Conservation (phyloP, 2,888 invertebrate genomes). For the Coelopa pilipes region DNA sequence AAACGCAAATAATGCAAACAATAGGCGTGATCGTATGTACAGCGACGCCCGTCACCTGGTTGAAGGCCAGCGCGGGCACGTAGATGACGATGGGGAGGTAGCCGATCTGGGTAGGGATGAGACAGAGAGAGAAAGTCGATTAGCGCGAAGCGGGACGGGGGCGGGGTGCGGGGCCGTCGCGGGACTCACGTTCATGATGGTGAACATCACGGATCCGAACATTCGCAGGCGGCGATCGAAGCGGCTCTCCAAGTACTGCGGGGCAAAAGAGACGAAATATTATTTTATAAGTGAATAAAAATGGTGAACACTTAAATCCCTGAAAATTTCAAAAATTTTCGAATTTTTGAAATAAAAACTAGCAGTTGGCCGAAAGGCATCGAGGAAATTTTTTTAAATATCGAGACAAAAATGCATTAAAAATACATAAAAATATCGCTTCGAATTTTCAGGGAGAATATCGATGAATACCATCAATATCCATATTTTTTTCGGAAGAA, state of each 20-base stretch:
- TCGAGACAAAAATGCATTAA: background rate
- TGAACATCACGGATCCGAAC: slow-evolving; percentile 78
- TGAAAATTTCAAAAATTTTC: too few relatives aligned
- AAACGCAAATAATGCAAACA: slow-evolving; percentile 85
- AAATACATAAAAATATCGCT: too few relatives aligned
- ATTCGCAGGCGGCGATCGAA: slow-evolving; percentile 76
- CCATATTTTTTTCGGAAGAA: too few relatives aligned
- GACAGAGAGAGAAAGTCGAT: slow-evolving; percentile 37
- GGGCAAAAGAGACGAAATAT: slow-evolving; percentile 46
- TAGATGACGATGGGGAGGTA: slow-evolving; percentile 85
- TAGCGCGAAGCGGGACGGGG: background rate
- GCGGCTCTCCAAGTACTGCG: slow-evolving; percentile 78
- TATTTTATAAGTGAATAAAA: background rate
- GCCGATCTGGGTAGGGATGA: slow-evolving; percentile 71
- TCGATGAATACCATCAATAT: too few relatives aligned
- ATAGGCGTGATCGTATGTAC: slow-evolving; percentile 85
- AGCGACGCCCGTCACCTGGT: slow-evolving; percentile 87
- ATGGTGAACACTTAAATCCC: background rate
- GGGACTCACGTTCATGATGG: slow-evolving; percentile 76
- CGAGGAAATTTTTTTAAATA: background rate
- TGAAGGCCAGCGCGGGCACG: slow-evolving; percentile 82
- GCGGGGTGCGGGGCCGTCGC: background rate
- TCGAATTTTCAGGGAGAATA: too few relatives aligned
- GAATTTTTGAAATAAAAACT: too few relatives aligned
- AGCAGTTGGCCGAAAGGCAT: too few relatives aligned